Evolutionary conservation across 2,113 vertebrate genomes (phyloP), one percentile per base, ranked within the genome.

Genomic region (Anarhynchus alexandrinus): DNA sequence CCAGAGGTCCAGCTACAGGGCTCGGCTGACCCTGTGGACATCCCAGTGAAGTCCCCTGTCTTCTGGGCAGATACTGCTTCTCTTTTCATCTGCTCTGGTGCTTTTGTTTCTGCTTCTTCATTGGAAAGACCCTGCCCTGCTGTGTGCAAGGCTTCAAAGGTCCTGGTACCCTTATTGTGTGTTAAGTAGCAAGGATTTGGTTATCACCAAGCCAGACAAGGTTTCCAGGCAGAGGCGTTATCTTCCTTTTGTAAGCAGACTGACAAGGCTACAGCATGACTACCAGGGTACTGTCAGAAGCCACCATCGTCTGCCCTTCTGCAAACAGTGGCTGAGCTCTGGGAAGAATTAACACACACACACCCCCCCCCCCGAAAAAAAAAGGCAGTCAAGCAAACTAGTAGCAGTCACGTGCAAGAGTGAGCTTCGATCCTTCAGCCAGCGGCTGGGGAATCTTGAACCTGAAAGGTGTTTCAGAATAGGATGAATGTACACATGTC

Each of bases 381-480:
- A 32, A 42, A 42, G 25, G 2, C 13, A 34, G 47, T 25, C 64
- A 38, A 52, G 71, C 54, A 51, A 71, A 59, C 40, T 10, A 18
- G 55, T 1, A n/a, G 57, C 67, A 55, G 32, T 66, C 40, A 66
- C 0, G 0, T 0, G 0, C n/a, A 47, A n/a, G 47, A 34, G 15
- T 0, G 6, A 67, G 32, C 34, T 51, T 52, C 1, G 2, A 10
- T 57, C 85, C 55, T 58, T 69, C 34, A 27, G 38, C 43, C 20
- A 16, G 34, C 3, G 30, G 34, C 72, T 67, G 58, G 26, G 36
- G 19, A 73, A 69, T n/a, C 42, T 64, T 34, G 1, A 47, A 11
- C 59, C 34, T 32, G 38, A 42, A 42, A 61, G 19, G 15, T 72
- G 15, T 77, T 71, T 81, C 45, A 40, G 74, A 51, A 20, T 5